Conservation (phyloP, 2,113 vertebrate genomes). For the Alectura lathami region DNA sequence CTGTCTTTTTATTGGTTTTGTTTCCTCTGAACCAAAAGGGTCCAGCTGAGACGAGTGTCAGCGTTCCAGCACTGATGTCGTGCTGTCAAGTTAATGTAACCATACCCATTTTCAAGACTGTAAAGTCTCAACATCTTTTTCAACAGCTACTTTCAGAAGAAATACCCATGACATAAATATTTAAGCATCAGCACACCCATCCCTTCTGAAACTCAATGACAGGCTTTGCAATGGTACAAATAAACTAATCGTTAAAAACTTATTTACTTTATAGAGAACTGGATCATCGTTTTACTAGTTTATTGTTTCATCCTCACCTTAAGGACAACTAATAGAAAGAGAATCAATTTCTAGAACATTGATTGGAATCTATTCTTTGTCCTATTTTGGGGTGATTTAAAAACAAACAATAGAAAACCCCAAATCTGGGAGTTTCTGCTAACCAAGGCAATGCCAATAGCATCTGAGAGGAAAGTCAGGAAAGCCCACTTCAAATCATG, state of each 20-base stretch:
- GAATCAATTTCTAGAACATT: not conserved
- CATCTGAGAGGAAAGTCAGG: not conserved
- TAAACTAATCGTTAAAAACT: not conserved
- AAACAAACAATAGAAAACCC: not conserved
- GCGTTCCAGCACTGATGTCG: not conserved
- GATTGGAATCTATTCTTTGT: not conserved
- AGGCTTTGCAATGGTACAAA: not conserved
- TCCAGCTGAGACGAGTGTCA: not conserved
- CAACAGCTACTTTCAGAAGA: not conserved
- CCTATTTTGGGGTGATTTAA: not conserved
- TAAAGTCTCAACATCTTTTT: not conserved
- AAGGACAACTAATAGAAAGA: not conserved
- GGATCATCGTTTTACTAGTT: not conserved
- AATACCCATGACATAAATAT: not conserved
- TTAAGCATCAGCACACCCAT: not conserved
- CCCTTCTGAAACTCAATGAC: not conserved
- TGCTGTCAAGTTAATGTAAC: not conserved
- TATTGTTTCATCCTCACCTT: not conserved
- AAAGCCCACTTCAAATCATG: not conserved
- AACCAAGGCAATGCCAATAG: not conserved
- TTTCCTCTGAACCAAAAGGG: not conserved
- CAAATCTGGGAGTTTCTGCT: not conserved
- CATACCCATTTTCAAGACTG: not conserved
- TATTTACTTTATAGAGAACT: not conserved
- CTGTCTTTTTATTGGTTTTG: not conserved